Evolutionary conservation across 64 coral and sea anemone genomes (phyloP).

Genomic region (Actinia equina): DNA sequence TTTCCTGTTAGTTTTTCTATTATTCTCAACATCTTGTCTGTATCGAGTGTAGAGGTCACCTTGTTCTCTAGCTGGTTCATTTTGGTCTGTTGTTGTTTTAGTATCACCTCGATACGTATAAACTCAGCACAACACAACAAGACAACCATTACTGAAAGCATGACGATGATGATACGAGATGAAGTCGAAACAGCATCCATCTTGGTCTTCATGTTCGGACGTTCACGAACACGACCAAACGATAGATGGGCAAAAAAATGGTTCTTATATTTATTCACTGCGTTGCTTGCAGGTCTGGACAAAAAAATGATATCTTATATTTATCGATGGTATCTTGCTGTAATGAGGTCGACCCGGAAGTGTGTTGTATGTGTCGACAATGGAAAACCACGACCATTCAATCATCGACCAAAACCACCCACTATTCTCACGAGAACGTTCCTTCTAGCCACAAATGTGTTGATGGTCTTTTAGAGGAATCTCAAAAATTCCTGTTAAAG

Average conservation of each 20-base stretch:
- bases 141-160: neutral
- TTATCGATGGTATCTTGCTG: neutral
- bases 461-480: too few species aligned
- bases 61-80: neutral
- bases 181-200: neutral
- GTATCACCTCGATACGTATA: neutral
- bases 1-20: neutral
- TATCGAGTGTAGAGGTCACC: neutral
- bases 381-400: neutral
- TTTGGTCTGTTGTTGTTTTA: neutral
- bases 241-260: neutral
- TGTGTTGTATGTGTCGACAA: neutral
- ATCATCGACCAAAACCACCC: too few species aligned
- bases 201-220: neutral
- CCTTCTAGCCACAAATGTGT: too few species aligned
- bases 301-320: neutral
- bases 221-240: neutral
- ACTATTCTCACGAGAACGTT: too few species aligned
- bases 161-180: neutral
- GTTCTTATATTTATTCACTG: neutral
- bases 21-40: neutral
- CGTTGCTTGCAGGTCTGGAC: neutral
- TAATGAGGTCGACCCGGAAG: constrained; percentile 2
- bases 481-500: too few species aligned
- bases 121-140: neutral